phyloP scores from a whole-genome alignment of 2,888 invertebrate species.

The Eupeodes luniger region DNA sequence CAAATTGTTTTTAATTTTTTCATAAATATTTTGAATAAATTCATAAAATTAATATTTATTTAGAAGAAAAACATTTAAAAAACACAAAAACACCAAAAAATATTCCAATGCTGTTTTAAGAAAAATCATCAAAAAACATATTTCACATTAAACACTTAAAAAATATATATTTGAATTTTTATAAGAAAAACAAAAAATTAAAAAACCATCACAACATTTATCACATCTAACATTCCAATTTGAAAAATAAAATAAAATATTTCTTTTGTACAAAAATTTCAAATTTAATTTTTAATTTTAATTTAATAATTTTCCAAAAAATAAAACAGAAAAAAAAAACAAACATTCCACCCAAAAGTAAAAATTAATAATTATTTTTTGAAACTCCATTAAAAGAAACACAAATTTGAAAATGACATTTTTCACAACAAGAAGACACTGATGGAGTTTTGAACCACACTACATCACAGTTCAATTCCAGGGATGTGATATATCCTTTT shows the following conservation, averaged over 20 bases:
- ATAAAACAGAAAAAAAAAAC: constrained; percentile 8
- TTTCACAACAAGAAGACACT: constrained; percentile 69
- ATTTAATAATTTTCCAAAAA: constrained; percentile 12
- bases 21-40: background rate
- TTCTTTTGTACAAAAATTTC: background rate
- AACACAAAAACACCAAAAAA: constrained; percentile 1
- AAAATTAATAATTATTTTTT: constrained; percentile 9
- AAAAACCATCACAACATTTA: constrained; percentile 54
- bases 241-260: constrained; percentile 8
- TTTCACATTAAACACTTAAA: constrained; percentile 21
- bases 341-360: constrained; percentile 35
- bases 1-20: constrained; percentile 2
- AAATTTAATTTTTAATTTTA: background rate
- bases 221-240: constrained; percentile 56
- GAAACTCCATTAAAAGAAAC: constrained; percentile 34
- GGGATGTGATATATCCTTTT: constrained; percentile 65
- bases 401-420: constrained; percentile 61
- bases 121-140: constrained; percentile 13
- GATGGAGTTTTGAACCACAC: constrained; percentile 53
- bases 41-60: background rate
- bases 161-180: background rate
- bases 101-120: background rate
- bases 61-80: background rate
- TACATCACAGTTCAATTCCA: constrained; percentile 56
- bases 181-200: constrained; percentile 9